Base-by-base conservation (phyloP, 2,888 invertebrate genomes). In the Deroplatys truncata region DNA sequence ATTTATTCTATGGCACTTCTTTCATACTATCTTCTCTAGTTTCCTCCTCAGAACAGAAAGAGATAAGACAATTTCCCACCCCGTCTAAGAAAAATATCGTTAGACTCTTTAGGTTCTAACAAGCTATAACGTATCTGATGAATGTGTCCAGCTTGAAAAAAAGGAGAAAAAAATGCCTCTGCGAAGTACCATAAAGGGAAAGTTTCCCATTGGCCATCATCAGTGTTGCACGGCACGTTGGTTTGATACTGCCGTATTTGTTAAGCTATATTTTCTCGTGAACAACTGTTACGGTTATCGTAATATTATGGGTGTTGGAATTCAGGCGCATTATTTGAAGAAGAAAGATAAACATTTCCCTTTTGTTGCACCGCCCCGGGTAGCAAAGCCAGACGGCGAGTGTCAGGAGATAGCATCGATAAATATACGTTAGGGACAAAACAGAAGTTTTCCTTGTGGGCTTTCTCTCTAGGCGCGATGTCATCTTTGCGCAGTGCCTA, bases 381-480 rank as follows among this genome's bases (percentile, higher is more conserved):
- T 72, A 72, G 56, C 56, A 20, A 9, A 72, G 20, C 56, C 56
- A 72, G 56, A 16, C 56, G 56, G 56, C 56, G 20, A 72, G 56
- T 72, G 56, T 72, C 56, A 72, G 25, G 20, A 9, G 87, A 87
- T 87, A 87, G n/a, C 29, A 83, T 87, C 87, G 83, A 87, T 83
- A 87, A 87, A 87, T 87, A 87, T 83, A 87, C n/a, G 87, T 82
- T 87, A 28, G 82, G 82, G 83, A 87, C 83, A 87, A 83, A 82
- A 87, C 87, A 87, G 87, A 87, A 87, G 87, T 72, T 72, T 72
- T 72, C 56, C 56, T 72, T 25, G 25, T 72, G 25, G 56, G 56
- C 56, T 72, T 72, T 25, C 56, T 20, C 56, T 72, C 56, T 72
- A 72, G 56, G 56, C 56, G 56, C 56, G 56, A 72, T 72, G 20